Conservation (phyloP, 23 tunicate species). For the Pegea sp. region DNA sequence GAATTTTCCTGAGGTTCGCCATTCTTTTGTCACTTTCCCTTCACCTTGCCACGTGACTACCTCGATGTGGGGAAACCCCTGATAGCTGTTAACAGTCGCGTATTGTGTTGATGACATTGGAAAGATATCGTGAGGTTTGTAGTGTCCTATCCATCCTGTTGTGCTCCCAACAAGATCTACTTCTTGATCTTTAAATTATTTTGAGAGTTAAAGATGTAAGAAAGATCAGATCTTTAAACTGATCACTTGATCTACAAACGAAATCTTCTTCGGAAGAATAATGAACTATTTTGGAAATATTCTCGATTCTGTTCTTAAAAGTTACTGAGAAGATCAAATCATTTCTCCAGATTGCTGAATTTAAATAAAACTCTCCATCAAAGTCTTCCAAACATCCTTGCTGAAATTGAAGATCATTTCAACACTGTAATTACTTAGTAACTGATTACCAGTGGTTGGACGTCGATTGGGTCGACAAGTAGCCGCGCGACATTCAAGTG, state of each 20-base stretch:
- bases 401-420: background rate
- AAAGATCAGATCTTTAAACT: too few species aligned
- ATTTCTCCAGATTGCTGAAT: conserved; percentile 52
- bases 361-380: conserved; percentile 29
- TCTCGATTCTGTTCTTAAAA: conserved; percentile 58
- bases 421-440: background rate
- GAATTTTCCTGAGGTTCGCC: conserved; percentile 44
- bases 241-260: conserved; percentile 17
- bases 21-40: conserved; percentile 7
- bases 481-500: conserved; percentile 7
- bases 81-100: conserved; percentile 20
- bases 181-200: background rate
- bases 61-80: conserved; percentile 36
- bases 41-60: background rate
- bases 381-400: conserved; percentile 6
- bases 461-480: too few species aligned
- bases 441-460: too few species aligned
- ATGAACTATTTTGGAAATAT: conserved; percentile 9
- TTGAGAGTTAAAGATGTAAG: too few species aligned
- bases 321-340: conserved; percentile 29
- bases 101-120: conserved; percentile 20
- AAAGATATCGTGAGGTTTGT: conserved; percentile 45
- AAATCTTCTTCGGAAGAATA: background rate
- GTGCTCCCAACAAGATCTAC: conserved; percentile 5
- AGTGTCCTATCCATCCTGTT: conserved; percentile 74